phyloP scores from a whole-genome alignment of 2,113 vertebrate genomes.

The Oryzias javanicus region DNA sequence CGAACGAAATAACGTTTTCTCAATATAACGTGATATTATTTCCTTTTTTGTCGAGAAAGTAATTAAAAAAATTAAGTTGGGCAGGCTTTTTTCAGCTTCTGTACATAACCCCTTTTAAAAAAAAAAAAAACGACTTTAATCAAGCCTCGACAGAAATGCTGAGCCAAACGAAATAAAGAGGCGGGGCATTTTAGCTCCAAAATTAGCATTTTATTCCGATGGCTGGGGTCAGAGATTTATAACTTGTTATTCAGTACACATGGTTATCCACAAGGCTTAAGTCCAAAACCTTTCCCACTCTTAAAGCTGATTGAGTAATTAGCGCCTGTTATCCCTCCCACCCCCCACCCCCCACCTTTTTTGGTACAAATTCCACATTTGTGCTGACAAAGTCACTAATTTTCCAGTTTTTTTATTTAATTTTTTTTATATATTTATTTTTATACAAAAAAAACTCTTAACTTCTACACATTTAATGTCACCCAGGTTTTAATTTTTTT shows the following conservation, averaged over 20 bases:
- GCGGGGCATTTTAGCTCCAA: constrained; percentile 86
- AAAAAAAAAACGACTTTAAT: constrained; percentile 40
- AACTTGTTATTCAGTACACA: constrained; percentile 94
- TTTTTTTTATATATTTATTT: constrained; percentile 52
- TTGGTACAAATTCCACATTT: constrained; percentile 99
- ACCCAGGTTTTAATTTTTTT: constrained; percentile 87
- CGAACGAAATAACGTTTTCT: too few relatives aligned
- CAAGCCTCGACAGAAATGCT: constrained; percentile 46
- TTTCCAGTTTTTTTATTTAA: constrained; percentile 39
- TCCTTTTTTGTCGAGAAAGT: not conserved
- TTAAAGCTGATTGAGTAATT: constrained; percentile 88
- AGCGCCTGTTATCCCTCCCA: constrained; percentile 75
- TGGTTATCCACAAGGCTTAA: constrained; percentile 91
- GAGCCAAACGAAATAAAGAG: constrained; percentile 59
- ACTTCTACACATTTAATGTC: constrained; percentile 87
- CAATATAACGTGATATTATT: too few relatives aligned
- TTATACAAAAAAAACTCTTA: constrained; percentile 78
- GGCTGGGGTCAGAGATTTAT: constrained; percentile 96
- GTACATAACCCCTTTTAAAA: constrained; percentile 4
- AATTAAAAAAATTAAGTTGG: constrained; percentile 19
- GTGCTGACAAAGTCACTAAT: constrained; percentile 88
- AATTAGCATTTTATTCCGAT: constrained; percentile 99
- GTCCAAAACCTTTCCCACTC: constrained; percentile 87
- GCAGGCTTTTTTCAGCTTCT: constrained; percentile 31
- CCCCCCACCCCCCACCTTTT: constrained; percentile 76